Conservation (phyloP, 2,797 vertebrate species). For the Aselliscus stoliczkanus region DNA sequence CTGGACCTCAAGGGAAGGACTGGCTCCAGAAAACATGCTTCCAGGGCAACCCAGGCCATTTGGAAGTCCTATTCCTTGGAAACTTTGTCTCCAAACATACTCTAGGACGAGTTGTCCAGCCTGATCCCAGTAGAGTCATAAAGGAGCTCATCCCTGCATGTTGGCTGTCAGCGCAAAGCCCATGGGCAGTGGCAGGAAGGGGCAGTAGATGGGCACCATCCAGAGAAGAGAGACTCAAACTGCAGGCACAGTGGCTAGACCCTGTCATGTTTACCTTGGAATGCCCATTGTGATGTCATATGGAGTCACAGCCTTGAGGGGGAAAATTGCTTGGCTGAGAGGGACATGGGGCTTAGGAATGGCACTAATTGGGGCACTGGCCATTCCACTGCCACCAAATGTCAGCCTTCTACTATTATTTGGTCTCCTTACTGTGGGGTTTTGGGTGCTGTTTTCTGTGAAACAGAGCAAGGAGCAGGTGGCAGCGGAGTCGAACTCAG, state of each 20-base stretch:
- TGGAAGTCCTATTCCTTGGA: background rate
- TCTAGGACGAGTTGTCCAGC: background rate
- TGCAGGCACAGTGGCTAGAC: background rate
- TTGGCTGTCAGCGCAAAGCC: background rate
- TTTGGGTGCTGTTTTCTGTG: slow-evolving; percentile 20
- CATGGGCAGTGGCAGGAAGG: background rate
- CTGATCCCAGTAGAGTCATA: background rate
- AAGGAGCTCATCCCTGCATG: background rate
- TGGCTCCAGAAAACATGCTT: background rate
- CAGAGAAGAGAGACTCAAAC: background rate
- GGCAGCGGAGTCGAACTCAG: background rate
- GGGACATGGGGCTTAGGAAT: slow-evolving; percentile 42
- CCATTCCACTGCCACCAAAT: background rate
- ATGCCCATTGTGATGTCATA: slow-evolving; percentile 61
- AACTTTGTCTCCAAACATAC: background rate
- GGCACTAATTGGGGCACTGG: slow-evolving; percentile 19
- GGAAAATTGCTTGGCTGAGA: slow-evolving; percentile 21
- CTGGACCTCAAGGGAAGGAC: background rate
- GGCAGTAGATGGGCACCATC: background rate
- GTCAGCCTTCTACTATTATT: slow-evolving; percentile 45
- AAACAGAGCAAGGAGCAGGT: background rate
- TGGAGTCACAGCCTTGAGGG: background rate
- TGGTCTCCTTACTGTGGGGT: background rate
- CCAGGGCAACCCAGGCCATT: background rate
- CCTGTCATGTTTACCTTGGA: background rate